These are phyloP conservation scores for Charanyca ferruginea DNA, from an alignment of 2,888 invertebrate genomes.

Conservation along the genomic window DNA sequence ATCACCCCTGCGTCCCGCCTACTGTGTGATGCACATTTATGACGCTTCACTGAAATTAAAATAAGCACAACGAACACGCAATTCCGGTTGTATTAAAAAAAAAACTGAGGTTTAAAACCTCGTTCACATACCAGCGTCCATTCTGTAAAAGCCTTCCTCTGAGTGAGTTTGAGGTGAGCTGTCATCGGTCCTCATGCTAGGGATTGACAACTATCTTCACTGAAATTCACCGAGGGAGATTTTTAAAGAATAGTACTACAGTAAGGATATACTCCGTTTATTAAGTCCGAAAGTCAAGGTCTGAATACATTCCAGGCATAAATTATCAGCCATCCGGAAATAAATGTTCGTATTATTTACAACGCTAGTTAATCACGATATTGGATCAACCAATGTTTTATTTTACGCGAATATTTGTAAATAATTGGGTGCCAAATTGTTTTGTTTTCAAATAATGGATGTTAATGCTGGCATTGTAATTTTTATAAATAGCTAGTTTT, in stretches of 20 bases:
- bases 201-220: not conserved
- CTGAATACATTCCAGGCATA: conserved; percentile 23
- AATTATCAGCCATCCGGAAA: conserved; percentile 15
- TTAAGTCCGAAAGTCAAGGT: conserved; percentile 32
- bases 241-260: not conserved
- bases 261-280: no score
- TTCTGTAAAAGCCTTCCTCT: not conserved
- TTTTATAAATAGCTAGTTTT: conserved; percentile 55
- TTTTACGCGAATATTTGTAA: conserved; percentile 48
- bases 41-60: conserved; percentile 5
- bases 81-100: conserved; percentile 22
- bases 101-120: conserved; percentile 7
- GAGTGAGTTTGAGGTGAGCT: not conserved
- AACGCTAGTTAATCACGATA: conserved; percentile 17
- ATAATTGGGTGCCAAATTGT: conserved; percentile 61
- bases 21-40: not conserved
- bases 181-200: no score
- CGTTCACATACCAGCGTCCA: not conserved
- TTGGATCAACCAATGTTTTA: conserved; percentile 28
- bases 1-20: conserved; percentile 1
- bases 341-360: conserved; percentile 23
- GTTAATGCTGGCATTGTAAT: conserved; percentile 44
- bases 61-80: conserved; percentile 15
- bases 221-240: not conserved
- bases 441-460: conserved; percentile 42